Base-by-base conservation (phyloP, 2,888 invertebrate genomes). In the Cephus runcator region DNA sequence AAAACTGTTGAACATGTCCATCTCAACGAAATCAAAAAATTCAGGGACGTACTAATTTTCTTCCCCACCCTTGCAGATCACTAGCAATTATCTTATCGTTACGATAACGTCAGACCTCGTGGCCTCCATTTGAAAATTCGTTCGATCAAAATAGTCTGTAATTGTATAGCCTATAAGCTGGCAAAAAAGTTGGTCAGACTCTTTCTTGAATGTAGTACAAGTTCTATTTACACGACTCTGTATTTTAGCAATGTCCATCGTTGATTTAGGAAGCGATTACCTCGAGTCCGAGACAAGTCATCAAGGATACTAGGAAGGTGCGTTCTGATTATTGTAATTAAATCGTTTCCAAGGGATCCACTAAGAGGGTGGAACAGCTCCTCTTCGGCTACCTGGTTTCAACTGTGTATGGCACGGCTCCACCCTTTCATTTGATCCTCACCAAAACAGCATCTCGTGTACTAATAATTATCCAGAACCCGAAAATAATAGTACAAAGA, bases 311-410 rank as follows among this genome's bases (percentile, higher is more conserved):
- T 85, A 79, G 85, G 89, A 88, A 87, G 85, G 82, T 84, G 83
- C 84, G 85, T 80, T 85, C 85, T 88, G 88, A 91, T 91, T 90
- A 91, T 91, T 91, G 90, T 90, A 90, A 91, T 90, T 90, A 90
- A 90, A 90, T 88, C 85, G 87, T 86, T 87, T 86, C 87, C 78
- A 73, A 77, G 71, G 83, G 82, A 80, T 82, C 77, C 40, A 73
- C 75, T 78, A 79, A 80, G 81, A 80, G 80, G 80, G 75, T 80
- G 81, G 79, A 79, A 76, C 81, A 79, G 81, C 76, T 82, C 80
- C 75, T 76, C 73, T 77, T 78, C 36, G 75, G 86, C 88, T 88
- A 88, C 88, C 88, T 88, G 87, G 85, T 86, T 81, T 86, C 79
- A 80, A 80, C 80, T 79, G 81, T 78, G 76, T 73, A 77, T 77